These are phyloP conservation scores for Orussus abietinus DNA, from an alignment of 1,140 invertebrate genomes.

Conservation along the genomic window DNA sequence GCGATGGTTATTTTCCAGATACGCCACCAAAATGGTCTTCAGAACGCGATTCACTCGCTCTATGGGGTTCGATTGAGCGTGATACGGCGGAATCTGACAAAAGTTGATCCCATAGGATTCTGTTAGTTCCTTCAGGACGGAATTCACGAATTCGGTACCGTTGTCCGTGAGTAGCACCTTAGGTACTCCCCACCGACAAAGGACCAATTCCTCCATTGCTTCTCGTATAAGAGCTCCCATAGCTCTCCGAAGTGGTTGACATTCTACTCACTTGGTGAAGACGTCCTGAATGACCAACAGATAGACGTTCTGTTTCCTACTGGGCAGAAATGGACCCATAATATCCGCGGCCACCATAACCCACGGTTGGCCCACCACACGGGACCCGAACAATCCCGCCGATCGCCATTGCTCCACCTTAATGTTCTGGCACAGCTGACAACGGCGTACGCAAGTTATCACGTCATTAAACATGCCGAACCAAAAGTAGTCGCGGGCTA, in stretches of 20 bases:
- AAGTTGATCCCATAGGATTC: neutral
- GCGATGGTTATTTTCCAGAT: neutral
- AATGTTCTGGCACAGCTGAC: neutral
- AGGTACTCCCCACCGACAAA: neutral
- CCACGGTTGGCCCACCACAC: neutral
- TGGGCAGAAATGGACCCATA: neutral
- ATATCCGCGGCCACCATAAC: neutral
- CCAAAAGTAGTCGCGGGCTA: neutral
- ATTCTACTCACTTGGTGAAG: neutral
- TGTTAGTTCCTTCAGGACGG: neutral
- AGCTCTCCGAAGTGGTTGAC: neutral
- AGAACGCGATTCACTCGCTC: conserved; percentile 1
- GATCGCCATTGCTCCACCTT: neutral
- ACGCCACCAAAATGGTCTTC: neutral
- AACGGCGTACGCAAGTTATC: neutral
- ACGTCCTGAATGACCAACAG: too few relatives aligned
- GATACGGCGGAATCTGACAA: neutral
- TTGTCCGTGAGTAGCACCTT: neutral
- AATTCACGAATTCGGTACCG: neutral
- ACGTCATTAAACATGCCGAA: neutral
- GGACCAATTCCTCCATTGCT: neutral
- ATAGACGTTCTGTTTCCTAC: neutral
- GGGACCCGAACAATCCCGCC: too few relatives aligned
- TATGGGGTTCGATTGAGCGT: neutral
- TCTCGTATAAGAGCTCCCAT: neutral